Conservation (phyloP, 2,888 invertebrate species). For the Flexamia atlantica region DNA sequence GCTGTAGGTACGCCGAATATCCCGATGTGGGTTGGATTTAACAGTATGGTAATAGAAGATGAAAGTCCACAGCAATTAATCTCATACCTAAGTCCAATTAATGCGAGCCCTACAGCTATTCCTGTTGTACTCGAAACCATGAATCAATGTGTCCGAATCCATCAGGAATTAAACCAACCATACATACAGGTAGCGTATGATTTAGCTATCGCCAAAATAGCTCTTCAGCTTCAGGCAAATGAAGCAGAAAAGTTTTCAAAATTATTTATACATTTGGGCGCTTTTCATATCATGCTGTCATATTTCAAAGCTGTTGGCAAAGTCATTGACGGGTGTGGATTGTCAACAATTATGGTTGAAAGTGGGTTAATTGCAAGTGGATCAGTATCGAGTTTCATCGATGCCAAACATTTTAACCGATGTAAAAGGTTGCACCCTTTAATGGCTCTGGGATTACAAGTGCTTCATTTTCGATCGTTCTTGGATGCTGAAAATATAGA, state of each 20-base stretch:
- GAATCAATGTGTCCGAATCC: constrained; percentile 69
- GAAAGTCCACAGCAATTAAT: constrained; percentile 70
- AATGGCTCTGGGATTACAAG: constrained; percentile 68
- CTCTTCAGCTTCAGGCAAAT: constrained; percentile 70
- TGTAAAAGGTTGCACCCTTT: constrained; percentile 67
- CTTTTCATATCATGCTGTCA: constrained; percentile 72
- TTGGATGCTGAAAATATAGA: background rate
- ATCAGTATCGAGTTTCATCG: constrained; percentile 67
- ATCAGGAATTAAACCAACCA: constrained; percentile 68
- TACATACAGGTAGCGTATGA: constrained; percentile 72
- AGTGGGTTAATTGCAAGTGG: constrained; percentile 69
- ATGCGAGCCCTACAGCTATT: constrained; percentile 71
- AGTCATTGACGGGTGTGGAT: too few relatives aligned
- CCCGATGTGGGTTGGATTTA: constrained; percentile 71
- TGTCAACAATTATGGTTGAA: constrained; percentile 58
- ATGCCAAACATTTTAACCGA: constrained; percentile 67
- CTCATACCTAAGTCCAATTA: constrained; percentile 71
- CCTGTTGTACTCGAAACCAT: constrained; percentile 70
- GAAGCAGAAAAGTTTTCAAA: constrained; percentile 71
- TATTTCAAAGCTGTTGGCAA: constrained; percentile 72
- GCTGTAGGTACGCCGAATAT: constrained; percentile 62
- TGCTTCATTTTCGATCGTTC: constrained; percentile 25
- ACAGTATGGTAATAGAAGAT: constrained; percentile 70
- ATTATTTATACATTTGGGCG: constrained; percentile 72
- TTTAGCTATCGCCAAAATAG: constrained; percentile 71